Percentiles rank a stretch among this genome's conserved stretches.
These are phyloP conservation scores for Nanorana parkeri DNA, from an alignment of 2,113 vertebrate genomes.

Conservation along the genomic window DNA sequence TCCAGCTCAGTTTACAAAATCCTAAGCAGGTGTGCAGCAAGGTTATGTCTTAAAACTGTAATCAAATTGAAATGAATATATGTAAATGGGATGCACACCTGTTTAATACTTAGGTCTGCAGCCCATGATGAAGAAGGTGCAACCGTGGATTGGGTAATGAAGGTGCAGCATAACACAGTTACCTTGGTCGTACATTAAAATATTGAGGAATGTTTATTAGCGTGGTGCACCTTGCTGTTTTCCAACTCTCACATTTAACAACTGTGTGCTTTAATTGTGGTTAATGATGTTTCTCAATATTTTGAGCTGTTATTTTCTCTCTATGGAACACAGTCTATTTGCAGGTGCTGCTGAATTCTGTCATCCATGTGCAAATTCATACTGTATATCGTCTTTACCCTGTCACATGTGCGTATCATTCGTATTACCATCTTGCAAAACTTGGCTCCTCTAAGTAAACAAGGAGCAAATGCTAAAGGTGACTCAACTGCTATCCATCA, in stretches of 20 bases:
- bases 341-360: background rate
- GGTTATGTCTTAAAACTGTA: background rate
- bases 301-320: background rate
- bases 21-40: conserved; percentile 8
- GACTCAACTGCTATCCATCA: conserved; percentile 24
- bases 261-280: conserved; percentile 11
- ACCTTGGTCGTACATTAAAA: background rate
- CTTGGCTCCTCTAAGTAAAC: conserved; percentile 22
- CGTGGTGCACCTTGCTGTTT: background rate
- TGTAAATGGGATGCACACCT: conserved; percentile 33
- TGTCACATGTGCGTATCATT: background rate
- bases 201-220: background rate
- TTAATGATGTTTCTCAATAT: conserved; percentile 15
- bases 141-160: conserved; percentile 10
- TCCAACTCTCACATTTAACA: background rate
- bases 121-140: background rate
- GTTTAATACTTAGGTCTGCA: conserved; percentile 17
- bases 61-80: background rate
- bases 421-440: background rate
- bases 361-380: background rate
- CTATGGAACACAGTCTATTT: background rate
- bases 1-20: conserved; percentile 16
- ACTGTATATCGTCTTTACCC: background rate
- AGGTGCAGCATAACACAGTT: background rate
- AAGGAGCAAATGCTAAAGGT: conserved; percentile 41